These are phyloP conservation scores for Columba janthina DNA, from an alignment of 2,113 vertebrate species.

Conservation along the genomic window DNA sequence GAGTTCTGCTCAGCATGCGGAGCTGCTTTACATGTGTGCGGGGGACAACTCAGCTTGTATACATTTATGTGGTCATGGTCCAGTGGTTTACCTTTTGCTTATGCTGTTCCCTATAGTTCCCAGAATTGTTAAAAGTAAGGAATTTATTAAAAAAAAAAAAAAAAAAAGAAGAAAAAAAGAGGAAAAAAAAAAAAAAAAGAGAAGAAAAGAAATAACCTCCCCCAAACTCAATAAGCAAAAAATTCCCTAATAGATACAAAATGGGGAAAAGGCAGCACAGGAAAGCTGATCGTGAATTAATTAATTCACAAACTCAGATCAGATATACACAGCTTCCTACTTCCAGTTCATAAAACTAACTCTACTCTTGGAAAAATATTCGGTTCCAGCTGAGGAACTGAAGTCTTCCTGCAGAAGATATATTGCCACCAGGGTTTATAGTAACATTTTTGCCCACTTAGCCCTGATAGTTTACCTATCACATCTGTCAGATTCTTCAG, in stretches of 20 bases:
- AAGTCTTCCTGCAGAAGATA: conserved; percentile 34
- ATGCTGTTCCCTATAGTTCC: background rate
- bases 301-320: conserved; percentile 17
- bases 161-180: fast-evolving
- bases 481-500: conserved; percentile 51
- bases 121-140: background rate
- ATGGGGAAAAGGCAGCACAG: background rate
- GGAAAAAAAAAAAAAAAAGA: too few relatives aligned
- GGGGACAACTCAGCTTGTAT: background rate
- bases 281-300: conserved; percentile 18
- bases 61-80: background rate
- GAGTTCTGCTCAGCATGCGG: background rate
- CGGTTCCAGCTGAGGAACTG: background rate
- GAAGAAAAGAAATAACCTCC: background rate
- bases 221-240: background rate
- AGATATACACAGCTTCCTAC: conserved; percentile 11
- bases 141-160: background rate
- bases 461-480: conserved; percentile 50
- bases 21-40: conserved; percentile 3
- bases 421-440: conserved; percentile 14
- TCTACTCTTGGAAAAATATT: conserved; percentile 8
- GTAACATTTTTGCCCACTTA: conserved; percentile 33
- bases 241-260: background rate
- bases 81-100: background rate
- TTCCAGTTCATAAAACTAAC: conserved; percentile 10